A percentile compares a stretch with the other conserved stretches of the same genome.
phyloP scores from a whole-genome alignment of 2,797 vertebrate genomes.

The Streptopelia turtur region DNA sequence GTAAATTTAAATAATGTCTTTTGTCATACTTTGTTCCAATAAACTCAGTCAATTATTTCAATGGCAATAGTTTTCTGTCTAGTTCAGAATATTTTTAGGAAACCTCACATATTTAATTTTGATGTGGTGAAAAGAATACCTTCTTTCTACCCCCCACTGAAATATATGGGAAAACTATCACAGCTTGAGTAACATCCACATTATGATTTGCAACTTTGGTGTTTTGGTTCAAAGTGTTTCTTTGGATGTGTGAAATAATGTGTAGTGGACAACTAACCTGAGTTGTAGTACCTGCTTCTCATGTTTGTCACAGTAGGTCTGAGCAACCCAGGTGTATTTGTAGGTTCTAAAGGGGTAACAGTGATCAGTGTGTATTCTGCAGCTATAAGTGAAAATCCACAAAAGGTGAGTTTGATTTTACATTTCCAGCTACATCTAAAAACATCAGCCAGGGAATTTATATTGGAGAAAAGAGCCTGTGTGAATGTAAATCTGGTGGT shows the following conservation, averaged over 20 bases:
- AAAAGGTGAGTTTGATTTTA: background rate
- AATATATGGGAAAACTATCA: background rate
- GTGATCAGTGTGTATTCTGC: background rate
- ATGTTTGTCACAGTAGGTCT: background rate
- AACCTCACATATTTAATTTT: background rate
- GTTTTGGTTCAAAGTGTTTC: background rate
- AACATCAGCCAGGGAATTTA: background rate
- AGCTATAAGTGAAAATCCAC: background rate
- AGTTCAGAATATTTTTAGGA: background rate
- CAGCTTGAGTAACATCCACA: background rate
- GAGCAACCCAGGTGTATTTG: background rate
- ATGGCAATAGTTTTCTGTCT: background rate
- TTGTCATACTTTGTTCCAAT: background rate
- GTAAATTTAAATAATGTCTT: background rate
- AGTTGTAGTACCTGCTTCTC: background rate
- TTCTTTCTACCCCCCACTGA: accelerated
- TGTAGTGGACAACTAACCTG: background rate
- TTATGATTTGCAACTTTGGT: background rate
- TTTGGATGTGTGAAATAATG: accelerated
- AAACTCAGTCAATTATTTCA: background rate
- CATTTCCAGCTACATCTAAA: background rate
- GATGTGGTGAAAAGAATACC: accelerated
- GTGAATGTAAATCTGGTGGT: background rate
- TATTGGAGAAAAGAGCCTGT: background rate
- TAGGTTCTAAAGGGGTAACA: background rate